Evolutionary conservation across 2,797 vertebrate species (phyloP).

Genomic region (Amniataba percoides): DNA sequence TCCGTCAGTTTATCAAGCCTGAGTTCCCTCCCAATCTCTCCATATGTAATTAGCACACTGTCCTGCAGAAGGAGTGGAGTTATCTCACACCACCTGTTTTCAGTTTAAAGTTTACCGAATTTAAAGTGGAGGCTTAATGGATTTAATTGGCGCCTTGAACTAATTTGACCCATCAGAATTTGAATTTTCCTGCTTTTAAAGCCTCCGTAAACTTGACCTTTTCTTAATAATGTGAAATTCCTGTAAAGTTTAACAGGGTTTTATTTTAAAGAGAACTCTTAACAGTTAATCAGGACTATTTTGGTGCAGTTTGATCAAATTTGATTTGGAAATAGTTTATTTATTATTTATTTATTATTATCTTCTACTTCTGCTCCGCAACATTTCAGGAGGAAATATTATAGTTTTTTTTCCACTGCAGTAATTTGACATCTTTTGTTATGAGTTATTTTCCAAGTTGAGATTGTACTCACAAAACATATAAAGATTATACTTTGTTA

Average conservation of each 20-base stretch:
- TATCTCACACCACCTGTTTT: conserved; percentile 36
- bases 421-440: too few species aligned
- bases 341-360: too few species aligned
- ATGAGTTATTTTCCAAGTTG: too few species aligned
- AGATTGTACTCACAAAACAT: neutral
- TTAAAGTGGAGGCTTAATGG: conserved; percentile 8
- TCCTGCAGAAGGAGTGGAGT: conserved; percentile 31
- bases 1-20: conserved; percentile 53
- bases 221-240: neutral
- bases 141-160: conserved; percentile 18
- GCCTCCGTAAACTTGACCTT: neutral
- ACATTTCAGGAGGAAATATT: too few species aligned
- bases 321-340: too few species aligned
- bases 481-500: neutral
- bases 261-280: neutral
- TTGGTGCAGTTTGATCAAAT: neutral
- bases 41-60: conserved; percentile 51
- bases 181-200: neutral
- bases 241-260: neutral
- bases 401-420: too few species aligned
- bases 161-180: neutral
- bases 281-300: neutral
- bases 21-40: conserved; percentile 25
- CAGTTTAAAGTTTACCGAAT: conserved; percentile 25
- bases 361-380: neutral